These are phyloP conservation scores for Sitophilus oryzae DNA, from an alignment of 1,140 invertebrate species.

Conservation along the genomic window DNA sequence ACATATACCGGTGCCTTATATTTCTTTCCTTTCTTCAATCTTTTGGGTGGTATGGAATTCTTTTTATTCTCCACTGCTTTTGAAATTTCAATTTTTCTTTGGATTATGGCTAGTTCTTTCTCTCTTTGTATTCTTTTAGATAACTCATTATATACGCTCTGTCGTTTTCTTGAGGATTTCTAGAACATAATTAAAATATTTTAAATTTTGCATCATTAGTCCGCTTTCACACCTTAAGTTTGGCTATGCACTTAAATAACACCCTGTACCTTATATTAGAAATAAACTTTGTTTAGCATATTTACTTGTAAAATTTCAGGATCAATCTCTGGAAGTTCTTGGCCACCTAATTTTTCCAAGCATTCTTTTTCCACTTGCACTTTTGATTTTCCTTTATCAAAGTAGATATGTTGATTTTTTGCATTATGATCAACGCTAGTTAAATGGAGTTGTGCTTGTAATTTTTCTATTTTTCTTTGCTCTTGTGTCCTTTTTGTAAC, in stretches of 20 bases:
- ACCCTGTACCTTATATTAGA: too few species aligned
- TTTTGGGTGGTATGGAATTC: slow-evolving; percentile 57
- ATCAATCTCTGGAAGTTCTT: slow-evolving; percentile 53
- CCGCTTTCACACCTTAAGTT: too few species aligned
- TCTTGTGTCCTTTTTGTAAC: slow-evolving; percentile 65
- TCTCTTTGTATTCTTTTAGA: slow-evolving; percentile 76
- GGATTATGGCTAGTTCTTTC: slow-evolving; percentile 70
- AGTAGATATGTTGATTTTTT: slow-evolving; percentile 75
- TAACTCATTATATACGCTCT: slow-evolving; percentile 71
- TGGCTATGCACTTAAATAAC: too few species aligned
- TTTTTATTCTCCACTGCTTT: slow-evolving; percentile 62
- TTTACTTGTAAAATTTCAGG: slow-evolving; percentile 48
- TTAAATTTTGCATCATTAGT: too few species aligned
- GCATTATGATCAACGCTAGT: slow-evolving; percentile 63
- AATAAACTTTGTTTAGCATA: not conserved
- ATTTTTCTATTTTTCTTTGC: slow-evolving; percentile 77
- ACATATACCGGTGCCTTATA: slow-evolving; percentile 72
- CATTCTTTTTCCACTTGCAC: slow-evolving; percentile 33
- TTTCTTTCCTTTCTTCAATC: slow-evolving; percentile 61
- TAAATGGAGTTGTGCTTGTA: slow-evolving; percentile 79
- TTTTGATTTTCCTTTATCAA: slow-evolving; percentile 61
- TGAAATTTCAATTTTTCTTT: slow-evolving; percentile 80
- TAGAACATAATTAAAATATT: slow-evolving; percentile 1
- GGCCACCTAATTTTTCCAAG: slow-evolving; percentile 55
- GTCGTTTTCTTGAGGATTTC: slow-evolving; percentile 53